Percentiles rank a stretch among this genome's conserved stretches.
phyloP scores from a whole-genome alignment of 1,140 invertebrate species.

The Drosophila pseudoobscura region DNA sequence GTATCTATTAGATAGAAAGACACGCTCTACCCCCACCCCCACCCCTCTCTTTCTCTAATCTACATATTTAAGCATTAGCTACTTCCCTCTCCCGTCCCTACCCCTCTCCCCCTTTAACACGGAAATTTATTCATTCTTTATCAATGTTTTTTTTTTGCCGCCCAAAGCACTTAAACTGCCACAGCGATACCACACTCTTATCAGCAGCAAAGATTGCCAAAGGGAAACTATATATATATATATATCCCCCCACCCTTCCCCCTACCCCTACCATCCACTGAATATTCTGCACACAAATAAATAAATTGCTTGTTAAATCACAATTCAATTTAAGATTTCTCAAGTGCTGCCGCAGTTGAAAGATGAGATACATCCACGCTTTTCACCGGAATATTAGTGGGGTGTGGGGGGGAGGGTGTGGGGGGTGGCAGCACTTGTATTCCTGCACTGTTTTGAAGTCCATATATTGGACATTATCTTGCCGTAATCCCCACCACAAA shows the following conservation, averaged over 20 bases:
- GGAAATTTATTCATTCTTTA: constrained; percentile 11
- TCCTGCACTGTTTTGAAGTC: constrained; percentile 47
- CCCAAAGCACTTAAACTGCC: no score
- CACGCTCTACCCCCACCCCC: neutral
- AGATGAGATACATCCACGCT: neutral
- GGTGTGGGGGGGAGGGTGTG: neutral
- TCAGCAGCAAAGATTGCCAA: constrained; percentile 18
- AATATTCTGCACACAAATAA: constrained; percentile 33
- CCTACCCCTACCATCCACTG: no score
- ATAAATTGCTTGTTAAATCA: constrained; percentile 29
- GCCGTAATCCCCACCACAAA: constrained; percentile 15
- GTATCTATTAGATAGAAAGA: constrained; percentile 30
- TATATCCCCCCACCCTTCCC: neutral
- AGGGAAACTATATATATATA: neutral
- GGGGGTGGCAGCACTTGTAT: neutral
- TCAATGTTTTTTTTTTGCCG: constrained; percentile 18
- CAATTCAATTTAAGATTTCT: constrained; percentile 49
- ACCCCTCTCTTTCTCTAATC: neutral
- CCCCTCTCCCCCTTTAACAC: no score
- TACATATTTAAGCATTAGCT: constrained; percentile 23
- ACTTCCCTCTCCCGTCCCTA: neutral
- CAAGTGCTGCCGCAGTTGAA: constrained; percentile 1
- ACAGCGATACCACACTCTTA: constrained; percentile 26
- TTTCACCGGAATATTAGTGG: constrained; percentile 28
- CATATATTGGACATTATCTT: constrained; percentile 41